Base-by-base conservation (phyloP, 2,888 invertebrate species). In the Micropterix aruncella region DNA sequence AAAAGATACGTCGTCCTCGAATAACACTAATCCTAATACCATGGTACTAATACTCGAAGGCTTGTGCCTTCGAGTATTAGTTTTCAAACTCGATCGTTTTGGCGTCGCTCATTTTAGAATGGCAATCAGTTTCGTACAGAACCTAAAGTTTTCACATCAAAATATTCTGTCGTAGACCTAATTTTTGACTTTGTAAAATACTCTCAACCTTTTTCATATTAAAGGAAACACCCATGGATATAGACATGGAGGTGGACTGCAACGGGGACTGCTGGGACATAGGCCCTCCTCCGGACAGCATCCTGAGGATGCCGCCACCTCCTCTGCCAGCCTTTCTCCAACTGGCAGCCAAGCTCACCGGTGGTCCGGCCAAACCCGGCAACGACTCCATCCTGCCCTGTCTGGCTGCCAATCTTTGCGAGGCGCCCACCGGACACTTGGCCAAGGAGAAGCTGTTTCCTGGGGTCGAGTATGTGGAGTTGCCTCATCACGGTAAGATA, bases 261-360 rank as follows among this genome's bases (percentile, higher is more conserved):
- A 66, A 76, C 52, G 63, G 74, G 46, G 77, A 77, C 57, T 72
- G 76, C 59, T 71, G 76, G 50, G 62, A 75, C 38, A 62, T 81
- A 49, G 83, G 80, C 4, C 84, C 84, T 1, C 90, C 90, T 1
- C 90, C 90, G 1, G 85, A 89, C 62, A 80, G 76, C 47, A 88
- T 89, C 52, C 67, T 88, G 43, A 81, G 80, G 55, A 80, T 90
- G 71, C 90, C 90, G 4, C 90, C 90, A 38, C 90, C 90, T 1
- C 90, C 89, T 1, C 69, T 86, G 52, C 89, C 89, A 2, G 74
- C 80, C 1, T 88, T 87, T 63, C 67, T 90, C 44, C 72, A 74
- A 51, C 65, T 68, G 43, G 56, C 60, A 12, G 27, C 27, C 27
- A 27, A 27, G 27, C 7, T 12, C 7, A 12, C 7, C 44, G 50